Percentiles rank a stretch among this genome's conserved stretches.
Evolutionary conservation across 2,797 vertebrate genomes (phyloP).

Genomic region (Paramormyrops hopkinsi): DNA sequence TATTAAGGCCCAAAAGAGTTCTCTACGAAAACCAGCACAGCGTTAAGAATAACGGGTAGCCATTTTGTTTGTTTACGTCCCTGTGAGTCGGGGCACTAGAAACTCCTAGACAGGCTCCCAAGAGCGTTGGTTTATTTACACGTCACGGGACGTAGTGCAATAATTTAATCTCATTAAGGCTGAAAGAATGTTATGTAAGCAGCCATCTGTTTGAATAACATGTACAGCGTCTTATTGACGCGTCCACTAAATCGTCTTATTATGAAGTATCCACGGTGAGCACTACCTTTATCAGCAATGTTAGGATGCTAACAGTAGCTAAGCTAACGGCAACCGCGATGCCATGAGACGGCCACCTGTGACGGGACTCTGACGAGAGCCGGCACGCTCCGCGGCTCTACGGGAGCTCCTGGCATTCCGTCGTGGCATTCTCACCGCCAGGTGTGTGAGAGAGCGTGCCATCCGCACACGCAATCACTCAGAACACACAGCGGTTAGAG

Average conservation of each 20-base stretch:
- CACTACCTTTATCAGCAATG: neutral
- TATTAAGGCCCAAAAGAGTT: neutral
- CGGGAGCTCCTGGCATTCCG: neutral
- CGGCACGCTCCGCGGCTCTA: neutral
- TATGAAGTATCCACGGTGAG: neutral
- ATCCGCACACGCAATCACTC: neutral
- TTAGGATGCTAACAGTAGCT: neutral
- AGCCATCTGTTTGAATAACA: neutral
- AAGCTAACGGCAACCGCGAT: neutral
- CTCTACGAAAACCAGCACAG: neutral
- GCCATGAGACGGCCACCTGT: neutral
- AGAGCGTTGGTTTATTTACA: neutral
- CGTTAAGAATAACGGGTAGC: neutral
- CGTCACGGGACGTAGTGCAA: neutral
- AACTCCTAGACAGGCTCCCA: neutral
- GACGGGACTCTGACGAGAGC: neutral
- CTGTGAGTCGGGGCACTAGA: neutral
- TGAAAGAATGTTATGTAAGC: neutral
- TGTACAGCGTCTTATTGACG: neutral
- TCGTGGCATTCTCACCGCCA: neutral
- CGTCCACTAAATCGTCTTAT: neutral
- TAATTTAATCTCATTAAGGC: neutral
- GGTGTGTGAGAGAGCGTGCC: neutral
- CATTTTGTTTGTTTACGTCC: neutral
- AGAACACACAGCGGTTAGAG: neutral